Conservation (phyloP, 2,797 vertebrate species). For the Anableps anableps region DNA sequence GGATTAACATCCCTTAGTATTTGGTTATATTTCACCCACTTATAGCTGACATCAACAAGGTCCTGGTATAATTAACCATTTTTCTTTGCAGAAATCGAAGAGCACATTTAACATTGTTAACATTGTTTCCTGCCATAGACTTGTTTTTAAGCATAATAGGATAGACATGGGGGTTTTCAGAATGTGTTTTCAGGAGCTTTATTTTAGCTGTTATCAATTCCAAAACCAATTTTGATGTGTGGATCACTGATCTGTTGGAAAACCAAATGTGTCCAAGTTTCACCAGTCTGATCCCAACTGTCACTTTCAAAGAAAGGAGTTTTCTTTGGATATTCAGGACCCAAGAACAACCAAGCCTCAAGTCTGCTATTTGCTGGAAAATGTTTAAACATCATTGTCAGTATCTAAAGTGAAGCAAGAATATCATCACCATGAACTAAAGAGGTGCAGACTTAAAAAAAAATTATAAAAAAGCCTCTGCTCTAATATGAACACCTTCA, state of each 20-base stretch:
- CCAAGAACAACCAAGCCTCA: background rate
- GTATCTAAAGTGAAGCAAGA: background rate
- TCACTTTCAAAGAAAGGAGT: background rate
- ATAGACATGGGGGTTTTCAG: background rate
- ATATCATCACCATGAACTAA: background rate
- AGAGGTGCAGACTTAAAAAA: background rate
- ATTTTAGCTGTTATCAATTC: background rate
- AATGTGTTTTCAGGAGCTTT: background rate
- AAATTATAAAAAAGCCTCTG: background rate
- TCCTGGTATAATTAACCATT: no score
- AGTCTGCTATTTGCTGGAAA: background rate
- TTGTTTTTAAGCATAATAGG: no score
- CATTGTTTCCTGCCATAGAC: no score
- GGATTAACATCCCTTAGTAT: background rate
- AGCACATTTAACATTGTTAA: no score
- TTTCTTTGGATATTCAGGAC: background rate
- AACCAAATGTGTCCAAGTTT: background rate
- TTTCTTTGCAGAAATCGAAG: no score
- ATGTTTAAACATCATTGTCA: background rate
- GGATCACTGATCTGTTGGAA: background rate
- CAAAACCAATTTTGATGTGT: background rate
- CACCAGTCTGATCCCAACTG: background rate
- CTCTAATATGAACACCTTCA: background rate
- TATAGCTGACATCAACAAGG: no score
- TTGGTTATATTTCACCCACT: no score